These are phyloP conservation scores for Trichoplusia ni DNA, from an alignment of 1,140 invertebrate genomes.

Conservation along the genomic window DNA sequence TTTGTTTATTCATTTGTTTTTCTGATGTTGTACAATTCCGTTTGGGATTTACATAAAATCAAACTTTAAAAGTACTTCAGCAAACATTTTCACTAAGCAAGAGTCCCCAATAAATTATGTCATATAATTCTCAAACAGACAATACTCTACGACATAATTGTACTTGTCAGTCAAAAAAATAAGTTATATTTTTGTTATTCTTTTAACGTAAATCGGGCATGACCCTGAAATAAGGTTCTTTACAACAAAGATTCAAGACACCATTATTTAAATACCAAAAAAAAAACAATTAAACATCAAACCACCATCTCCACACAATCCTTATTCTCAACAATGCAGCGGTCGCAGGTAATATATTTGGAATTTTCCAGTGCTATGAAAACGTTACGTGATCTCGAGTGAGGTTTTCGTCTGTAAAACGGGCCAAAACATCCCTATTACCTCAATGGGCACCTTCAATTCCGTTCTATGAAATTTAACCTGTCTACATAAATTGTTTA, in stretches of 20 bases:
- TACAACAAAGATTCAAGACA: too few relatives aligned
- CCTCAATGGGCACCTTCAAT: constrained; percentile 30
- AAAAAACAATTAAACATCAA: neutral
- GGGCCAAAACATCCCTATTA: constrained; percentile 49
- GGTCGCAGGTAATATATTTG: constrained; percentile 45
- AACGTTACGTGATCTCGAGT: constrained; percentile 55
- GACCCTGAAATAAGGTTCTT: too few relatives aligned
- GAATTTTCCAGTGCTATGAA: constrained; percentile 59
- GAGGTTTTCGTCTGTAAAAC: constrained; percentile 20
- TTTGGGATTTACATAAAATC: too few relatives aligned
- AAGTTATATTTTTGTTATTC: too few relatives aligned
- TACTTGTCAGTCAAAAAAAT: too few relatives aligned
- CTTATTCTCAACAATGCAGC: constrained; percentile 41
- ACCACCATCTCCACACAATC: constrained; percentile 19
- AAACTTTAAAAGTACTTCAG: too few relatives aligned
- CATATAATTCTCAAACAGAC: too few relatives aligned
- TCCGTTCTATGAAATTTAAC: constrained; percentile 16
- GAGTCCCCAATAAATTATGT: too few relatives aligned
- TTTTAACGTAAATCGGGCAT: too few relatives aligned
- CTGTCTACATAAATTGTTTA: constrained; percentile 11
- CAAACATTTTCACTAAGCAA: too few relatives aligned
- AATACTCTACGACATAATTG: too few relatives aligned
- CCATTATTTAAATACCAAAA: neutral
- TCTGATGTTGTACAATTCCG: too few relatives aligned
- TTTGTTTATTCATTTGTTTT: neutral